Conservation (phyloP, 2,113 vertebrate species). For the Scomber colias region DNA sequence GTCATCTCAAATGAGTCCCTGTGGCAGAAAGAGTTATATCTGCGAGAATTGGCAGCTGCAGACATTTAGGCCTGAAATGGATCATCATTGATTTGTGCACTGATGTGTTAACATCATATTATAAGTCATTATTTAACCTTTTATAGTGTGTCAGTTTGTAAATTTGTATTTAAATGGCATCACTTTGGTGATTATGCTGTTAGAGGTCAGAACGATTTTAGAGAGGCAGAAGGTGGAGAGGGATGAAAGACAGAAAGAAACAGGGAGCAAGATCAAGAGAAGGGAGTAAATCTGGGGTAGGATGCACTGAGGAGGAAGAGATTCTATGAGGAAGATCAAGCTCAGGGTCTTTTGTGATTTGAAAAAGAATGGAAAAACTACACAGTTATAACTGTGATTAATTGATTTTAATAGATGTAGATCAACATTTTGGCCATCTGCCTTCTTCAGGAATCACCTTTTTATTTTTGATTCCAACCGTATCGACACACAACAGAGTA, state of each 20-base stretch:
- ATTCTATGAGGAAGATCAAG: background rate
- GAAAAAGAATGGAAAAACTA: no score
- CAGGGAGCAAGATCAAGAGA: background rate
- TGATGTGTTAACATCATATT: slow-evolving; percentile 8
- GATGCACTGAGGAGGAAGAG: background rate
- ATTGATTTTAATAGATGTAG: no score
- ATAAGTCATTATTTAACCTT: slow-evolving; percentile 55
- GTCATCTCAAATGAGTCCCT: slow-evolving; percentile 22
- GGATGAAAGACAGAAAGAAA: background rate
- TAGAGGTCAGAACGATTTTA: slow-evolving; percentile 64
- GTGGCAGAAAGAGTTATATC: slow-evolving; percentile 21
- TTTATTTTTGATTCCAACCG: slow-evolving; percentile 10
- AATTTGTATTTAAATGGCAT: slow-evolving; percentile 61
- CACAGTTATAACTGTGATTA: no score
- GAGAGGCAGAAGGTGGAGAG: background rate
- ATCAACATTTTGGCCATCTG: no score
- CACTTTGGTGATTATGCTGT: slow-evolving; percentile 52
- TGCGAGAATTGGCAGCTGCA: slow-evolving; percentile 34
- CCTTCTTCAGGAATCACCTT: no score
- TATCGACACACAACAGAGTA: background rate
- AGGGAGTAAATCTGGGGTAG: background rate
- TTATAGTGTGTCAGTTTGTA: slow-evolving; percentile 16
- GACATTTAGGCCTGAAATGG: slow-evolving; percentile 37
- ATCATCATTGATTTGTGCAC: slow-evolving; percentile 41
- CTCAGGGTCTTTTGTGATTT: no score